A percentile compares a stretch with the other conserved stretches of the same genome.
Evolutionary conservation across 2,113 vertebrate species (phyloP).

Genomic region (Eclectus roratus): DNA sequence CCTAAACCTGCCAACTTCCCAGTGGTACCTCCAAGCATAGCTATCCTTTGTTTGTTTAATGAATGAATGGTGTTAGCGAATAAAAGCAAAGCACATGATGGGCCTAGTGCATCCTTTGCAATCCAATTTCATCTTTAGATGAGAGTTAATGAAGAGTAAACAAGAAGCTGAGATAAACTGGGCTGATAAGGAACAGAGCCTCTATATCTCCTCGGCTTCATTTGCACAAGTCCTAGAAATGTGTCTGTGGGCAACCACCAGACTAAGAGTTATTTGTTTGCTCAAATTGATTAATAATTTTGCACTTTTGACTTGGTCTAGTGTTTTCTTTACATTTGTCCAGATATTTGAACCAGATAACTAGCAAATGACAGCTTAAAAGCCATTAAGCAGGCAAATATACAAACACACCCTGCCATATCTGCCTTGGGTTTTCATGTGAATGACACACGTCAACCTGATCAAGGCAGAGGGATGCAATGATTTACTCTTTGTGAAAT

Average conservation of each 20-base stretch:
- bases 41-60: conserved; percentile 57
- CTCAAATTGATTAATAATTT: conserved; percentile 84
- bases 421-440: not conserved
- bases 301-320: conserved; percentile 77
- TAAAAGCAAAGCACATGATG: not conserved
- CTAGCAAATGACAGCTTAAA: conserved; percentile 62
- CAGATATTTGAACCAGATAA: conserved; percentile 72
- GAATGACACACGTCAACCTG: conserved; percentile 24
- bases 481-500: conserved; percentile 1
- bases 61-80: conserved; percentile 35
- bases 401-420: conserved; percentile 11
- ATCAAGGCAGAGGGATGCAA: conserved; percentile 15
- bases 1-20: not conserved
- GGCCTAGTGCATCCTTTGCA: not conserved
- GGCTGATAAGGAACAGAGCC: conserved; percentile 31
- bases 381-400: conserved; percentile 30
- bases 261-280: conserved; percentile 72
- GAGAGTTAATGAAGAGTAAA: conserved; percentile 57
- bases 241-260: not conserved
- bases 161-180: conserved; percentile 35
- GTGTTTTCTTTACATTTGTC: conserved; percentile 73
- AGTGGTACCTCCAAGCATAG: not conserved
- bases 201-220: not conserved
- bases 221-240: conserved; percentile 13
- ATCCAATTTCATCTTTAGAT: conserved; percentile 44